phyloP scores from a whole-genome alignment of 2,113 vertebrate genomes.

The Actenoides lindsayi region DNA sequence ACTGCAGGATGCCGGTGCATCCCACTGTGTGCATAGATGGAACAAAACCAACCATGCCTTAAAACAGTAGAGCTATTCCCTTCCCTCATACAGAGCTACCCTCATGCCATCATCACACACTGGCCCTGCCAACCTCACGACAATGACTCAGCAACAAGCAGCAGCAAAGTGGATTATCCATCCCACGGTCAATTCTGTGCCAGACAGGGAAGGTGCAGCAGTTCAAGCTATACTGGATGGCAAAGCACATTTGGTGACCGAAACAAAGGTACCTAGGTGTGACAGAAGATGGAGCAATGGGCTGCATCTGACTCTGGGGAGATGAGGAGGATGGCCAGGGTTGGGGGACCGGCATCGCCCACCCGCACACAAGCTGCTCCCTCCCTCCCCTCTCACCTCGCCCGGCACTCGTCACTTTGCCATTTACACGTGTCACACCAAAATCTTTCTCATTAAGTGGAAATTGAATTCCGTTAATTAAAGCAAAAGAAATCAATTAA shows the following conservation, averaged over 20 bases:
- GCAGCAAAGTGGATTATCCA: not conserved
- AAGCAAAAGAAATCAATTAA: conserved; percentile 83
- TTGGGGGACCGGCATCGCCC: accelerated
- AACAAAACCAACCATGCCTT: not conserved
- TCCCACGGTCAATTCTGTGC: not conserved
- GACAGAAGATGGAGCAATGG: not conserved
- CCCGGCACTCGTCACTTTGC: conserved; percentile 31
- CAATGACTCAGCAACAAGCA: accelerated
- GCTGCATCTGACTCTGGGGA: not conserved
- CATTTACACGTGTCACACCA: conserved; percentile 60
- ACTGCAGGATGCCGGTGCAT: accelerated
- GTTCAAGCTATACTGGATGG: accelerated
- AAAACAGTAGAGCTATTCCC: not conserved
- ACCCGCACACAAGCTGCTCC: not conserved
- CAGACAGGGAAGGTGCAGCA: no score
- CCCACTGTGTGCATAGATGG: accelerated
- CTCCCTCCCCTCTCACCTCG: not conserved
- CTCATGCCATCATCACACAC: not conserved
- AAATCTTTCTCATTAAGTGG: conserved; percentile 72
- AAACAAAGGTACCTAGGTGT: accelerated
- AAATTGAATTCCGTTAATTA: conserved; percentile 82
- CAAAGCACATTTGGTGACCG: not conserved
- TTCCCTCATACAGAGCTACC: not conserved
- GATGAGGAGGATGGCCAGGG: not conserved
- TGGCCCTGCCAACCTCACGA: no score